phyloP scores from a whole-genome alignment of 2,113 vertebrate species.

The Chauna torquata region DNA sequence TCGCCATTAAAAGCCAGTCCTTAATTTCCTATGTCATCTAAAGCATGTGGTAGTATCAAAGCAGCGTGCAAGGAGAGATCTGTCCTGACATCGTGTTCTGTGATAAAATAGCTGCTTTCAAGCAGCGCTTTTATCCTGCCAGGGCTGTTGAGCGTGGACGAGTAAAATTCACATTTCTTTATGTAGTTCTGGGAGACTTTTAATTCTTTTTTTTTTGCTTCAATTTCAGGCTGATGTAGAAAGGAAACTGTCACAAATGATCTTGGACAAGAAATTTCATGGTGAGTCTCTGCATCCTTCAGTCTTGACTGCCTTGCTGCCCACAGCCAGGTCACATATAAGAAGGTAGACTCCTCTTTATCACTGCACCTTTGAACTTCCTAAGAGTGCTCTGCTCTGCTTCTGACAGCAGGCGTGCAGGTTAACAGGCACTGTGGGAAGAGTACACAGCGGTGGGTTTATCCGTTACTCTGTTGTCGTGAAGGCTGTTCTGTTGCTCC shows the following conservation, averaged over 20 bases:
- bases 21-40: not conserved
- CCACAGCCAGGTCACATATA: fast-evolving
- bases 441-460: not conserved
- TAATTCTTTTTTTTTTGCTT: constrained; percentile 44
- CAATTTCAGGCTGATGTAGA: constrained; percentile 91
- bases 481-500: not conserved
- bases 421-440: not conserved
- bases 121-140: not conserved
- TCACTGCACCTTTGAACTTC: not conserved
- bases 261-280: constrained; percentile 98
- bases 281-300: constrained; percentile 77
- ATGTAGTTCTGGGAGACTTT: not conserved
- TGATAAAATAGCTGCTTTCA: not conserved
- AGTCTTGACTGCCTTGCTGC: not conserved
- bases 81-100: fast-evolving
- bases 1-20: not conserved
- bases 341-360: fast-evolving
- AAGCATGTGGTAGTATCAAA: not conserved
- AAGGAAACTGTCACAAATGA: constrained; percentile 99
- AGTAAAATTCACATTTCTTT: not conserved
- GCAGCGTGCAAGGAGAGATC: not conserved
- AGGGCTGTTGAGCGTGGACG: not conserved
- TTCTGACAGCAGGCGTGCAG: fast-evolving
- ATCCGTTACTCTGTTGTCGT: fast-evolving
- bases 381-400: not conserved